A percentile compares a stretch with the other conserved stretches of the same genome.
These are phyloP conservation scores for Xanthostigma xanthostigma DNA, from an alignment of 2,888 invertebrate species.

Conservation along the genomic window DNA sequence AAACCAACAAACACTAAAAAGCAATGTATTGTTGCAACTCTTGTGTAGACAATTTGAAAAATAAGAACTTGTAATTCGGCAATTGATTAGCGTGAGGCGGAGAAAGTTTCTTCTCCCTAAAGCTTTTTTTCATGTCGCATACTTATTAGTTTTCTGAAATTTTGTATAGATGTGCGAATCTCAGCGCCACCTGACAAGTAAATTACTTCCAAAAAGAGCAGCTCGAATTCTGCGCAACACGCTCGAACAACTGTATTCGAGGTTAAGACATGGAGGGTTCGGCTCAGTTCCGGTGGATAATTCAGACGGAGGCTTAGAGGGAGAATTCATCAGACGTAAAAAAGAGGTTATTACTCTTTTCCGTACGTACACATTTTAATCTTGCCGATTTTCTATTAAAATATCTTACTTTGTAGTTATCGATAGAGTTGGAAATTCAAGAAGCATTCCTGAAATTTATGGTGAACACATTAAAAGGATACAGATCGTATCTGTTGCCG, in stretches of 20 bases:
- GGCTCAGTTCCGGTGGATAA: slow-evolving; percentile 8
- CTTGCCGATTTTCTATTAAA: slow-evolving; percentile 1
- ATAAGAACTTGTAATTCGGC: not conserved
- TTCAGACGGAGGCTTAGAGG: slow-evolving; percentile 48
- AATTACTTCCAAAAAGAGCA: slow-evolving; percentile 76
- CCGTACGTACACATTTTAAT: not conserved
- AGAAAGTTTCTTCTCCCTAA: too few species aligned
- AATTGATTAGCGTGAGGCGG: too few species aligned
- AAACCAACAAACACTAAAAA: too few species aligned
- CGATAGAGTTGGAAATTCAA: slow-evolving; percentile 85
- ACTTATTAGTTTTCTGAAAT: too few species aligned
- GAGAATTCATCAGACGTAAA: slow-evolving; percentile 66
- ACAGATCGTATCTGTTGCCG: slow-evolving; percentile 73
- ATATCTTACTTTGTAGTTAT: slow-evolving; percentile 40
- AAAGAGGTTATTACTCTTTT: slow-evolving; percentile 44
- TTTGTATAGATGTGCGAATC: slow-evolving; percentile 62
- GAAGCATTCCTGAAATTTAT: slow-evolving; percentile 94
- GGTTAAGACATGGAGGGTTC: slow-evolving; percentile 32
- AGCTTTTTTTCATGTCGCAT: too few species aligned
- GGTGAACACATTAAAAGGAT: slow-evolving; percentile 83
- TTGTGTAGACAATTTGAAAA: not conserved
- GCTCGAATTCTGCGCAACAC: slow-evolving; percentile 65
- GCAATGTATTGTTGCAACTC: too few species aligned
- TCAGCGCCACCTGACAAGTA: slow-evolving; percentile 63
- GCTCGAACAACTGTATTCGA: slow-evolving; percentile 58